Evolutionary conservation across 2,797 vertebrate species (phyloP), one percentile per base, ranked within the genome.

Genomic region (Cetoscarus ocellatus): DNA sequence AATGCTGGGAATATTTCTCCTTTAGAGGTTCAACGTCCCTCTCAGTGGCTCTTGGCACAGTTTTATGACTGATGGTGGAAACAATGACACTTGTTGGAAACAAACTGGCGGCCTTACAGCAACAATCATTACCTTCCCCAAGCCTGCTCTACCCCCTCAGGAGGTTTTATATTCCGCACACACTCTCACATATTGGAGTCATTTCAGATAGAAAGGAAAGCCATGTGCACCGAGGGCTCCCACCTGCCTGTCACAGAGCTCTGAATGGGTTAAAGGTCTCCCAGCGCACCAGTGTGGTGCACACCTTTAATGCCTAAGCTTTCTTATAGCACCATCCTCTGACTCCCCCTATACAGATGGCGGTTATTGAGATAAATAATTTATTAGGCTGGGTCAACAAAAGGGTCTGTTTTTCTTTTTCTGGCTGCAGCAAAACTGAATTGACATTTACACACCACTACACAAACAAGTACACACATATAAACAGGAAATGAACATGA

Each of bases 281-380:
- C 1, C 11, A 49, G 52, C 73, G 45, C 49, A 35, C 51, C 11
- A 6, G 45, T 45, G 44, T 40, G 55, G 44, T 18, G 36, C 18
- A 39, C 67, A 72, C 47, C 64, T 58, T 61, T 50, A 77, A 75
- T 53, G 19, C 45, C 58, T 34, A 8, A 43, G 51, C 39, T 53
- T 50, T 64, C 52, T 61, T 35, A 54, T 1, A 44, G 38, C 60
- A 17, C 54, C 45, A 36, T 83, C 64, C 58, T 60, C 70, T 61
- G 55, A 76, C 74, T 69, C 56, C 51, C 48, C 62, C 73, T 57
- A 7, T 42, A 55, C 61, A 75, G 63, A 74, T 65, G 73, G 72
- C 38, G 36, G 53, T 52, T 69, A 66, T 66, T 42, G 43, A 51
- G 68, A 58, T 78, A 51, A 87, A 85, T 83, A 54, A 85, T 84